Evolutionary conservation across 1,140 invertebrate genomes (phyloP), one percentile per base, ranked within the genome.

Genomic region (Hetaerina americana): DNA sequence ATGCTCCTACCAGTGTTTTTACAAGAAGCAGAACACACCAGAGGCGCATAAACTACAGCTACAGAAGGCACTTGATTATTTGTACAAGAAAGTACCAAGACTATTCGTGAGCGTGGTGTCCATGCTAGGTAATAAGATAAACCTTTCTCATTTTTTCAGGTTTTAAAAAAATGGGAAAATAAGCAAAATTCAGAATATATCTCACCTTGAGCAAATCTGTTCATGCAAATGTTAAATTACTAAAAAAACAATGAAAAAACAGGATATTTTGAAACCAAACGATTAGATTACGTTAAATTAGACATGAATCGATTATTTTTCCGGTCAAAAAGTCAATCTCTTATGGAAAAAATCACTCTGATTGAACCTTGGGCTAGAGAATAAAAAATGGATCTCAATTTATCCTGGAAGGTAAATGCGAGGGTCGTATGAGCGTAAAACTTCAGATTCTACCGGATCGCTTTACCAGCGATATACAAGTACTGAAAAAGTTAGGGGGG

Each of bases 101-200:
- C 89, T 90, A 18, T 86, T 92, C 73, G 86, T 94, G 49, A 93
- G 92, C 80, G 80, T 93, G 49, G 85, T 93, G 26, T 88, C 90
- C 69, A 86, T 89, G 8, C 83, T 92, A 78, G 89, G 89, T 91
- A 81, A 83, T 78, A n/a, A n/a, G n/a, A n/a, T n/a, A n/a, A n/a
- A n/a, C n/a, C n/a, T n/a, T 57, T 5, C 15, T 40, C 15, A 40
- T 40, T 40, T 15, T 40, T 40, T 40, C 5, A 40, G 5, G 15
- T 8, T 40, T 40, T 8, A 8, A 40, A 40, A 40, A 40, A 15
- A 15, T 8, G 5, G 31, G 15, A 40, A 40, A 15, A 40, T 40
- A 5, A 40, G 5, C 5, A 40, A 40, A 40, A 40, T 15, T 40
- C 31, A 40, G 15, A 8, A 8, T 40, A 40, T 8, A 15, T 15